Conservation (phyloP, 92 coral and sea anemone species). For the Muricea muricata region DNA sequence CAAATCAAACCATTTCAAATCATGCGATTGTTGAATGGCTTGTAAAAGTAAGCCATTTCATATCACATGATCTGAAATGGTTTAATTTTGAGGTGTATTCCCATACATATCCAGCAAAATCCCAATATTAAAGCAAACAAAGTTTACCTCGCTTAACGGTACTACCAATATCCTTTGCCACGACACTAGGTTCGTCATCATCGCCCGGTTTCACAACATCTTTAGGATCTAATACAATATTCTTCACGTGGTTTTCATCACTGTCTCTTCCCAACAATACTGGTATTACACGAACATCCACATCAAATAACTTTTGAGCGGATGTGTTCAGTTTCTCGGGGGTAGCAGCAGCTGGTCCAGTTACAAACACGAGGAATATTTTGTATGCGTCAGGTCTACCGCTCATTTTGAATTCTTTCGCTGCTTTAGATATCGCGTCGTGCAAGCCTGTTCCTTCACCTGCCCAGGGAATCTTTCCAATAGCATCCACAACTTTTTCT, state of each 20-base stretch:
- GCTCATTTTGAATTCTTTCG: slow-evolving; percentile 11
- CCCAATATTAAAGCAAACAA: too few species aligned
- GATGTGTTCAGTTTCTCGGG: slow-evolving; percentile 49
- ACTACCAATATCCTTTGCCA: slow-evolving; percentile 39
- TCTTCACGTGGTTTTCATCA: slow-evolving; percentile 51
- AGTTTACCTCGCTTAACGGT: slow-evolving; percentile 43
- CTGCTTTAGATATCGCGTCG: slow-evolving; percentile 42
- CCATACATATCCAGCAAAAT: too few species aligned
- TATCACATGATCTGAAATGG: too few species aligned
- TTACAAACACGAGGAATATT: slow-evolving; percentile 58
- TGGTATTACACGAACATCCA: slow-evolving; percentile 68
- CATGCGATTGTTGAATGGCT: too few species aligned
- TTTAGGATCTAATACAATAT: slow-evolving; percentile 20
- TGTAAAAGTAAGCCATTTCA: too few species aligned
- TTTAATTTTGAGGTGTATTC: too few species aligned
- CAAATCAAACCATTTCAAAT: too few species aligned
- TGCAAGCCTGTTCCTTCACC: slow-evolving; percentile 47
- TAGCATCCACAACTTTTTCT: slow-evolving; percentile 15
- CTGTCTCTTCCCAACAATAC: slow-evolving; percentile 75
- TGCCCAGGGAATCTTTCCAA: slow-evolving; percentile 16
- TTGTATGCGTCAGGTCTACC: slow-evolving; percentile 57
- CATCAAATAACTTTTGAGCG: slow-evolving; percentile 54
- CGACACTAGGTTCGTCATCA: slow-evolving; percentile 28
- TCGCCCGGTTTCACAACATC: slow-evolving; percentile 39
- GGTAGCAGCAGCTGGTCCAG: slow-evolving; percentile 64